These are phyloP conservation scores for Onychostruthus taczanowskii DNA, from an alignment of 2,113 vertebrate species.

Conservation along the genomic window DNA sequence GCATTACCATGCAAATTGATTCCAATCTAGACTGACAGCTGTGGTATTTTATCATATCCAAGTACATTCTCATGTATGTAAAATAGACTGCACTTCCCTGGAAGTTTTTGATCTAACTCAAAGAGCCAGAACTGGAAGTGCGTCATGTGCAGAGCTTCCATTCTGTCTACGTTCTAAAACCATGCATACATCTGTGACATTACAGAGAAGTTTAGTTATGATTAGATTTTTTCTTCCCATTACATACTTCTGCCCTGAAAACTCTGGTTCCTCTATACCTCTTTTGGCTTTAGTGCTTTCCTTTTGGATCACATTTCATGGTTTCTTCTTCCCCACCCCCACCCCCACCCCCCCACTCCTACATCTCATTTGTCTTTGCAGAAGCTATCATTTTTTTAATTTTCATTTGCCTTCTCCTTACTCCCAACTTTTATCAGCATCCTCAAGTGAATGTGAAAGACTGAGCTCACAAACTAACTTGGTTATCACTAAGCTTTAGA, in stretches of 20 bases:
- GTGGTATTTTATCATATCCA: conserved; percentile 1
- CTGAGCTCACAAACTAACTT: neutral
- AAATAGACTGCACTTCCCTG: neutral
- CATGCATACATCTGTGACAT: neutral
- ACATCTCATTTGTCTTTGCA: neutral
- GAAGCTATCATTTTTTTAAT: neutral
- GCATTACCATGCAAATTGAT: conserved; percentile 23
- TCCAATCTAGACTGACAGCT: neutral
- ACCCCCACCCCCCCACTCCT: rapidly evolving
- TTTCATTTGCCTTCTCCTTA: neutral
- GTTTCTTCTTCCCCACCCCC: neutral
- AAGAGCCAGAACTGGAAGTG: neutral
- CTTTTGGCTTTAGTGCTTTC: neutral
- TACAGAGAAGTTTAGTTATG: neutral
- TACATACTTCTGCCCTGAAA: neutral
- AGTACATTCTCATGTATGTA: neutral
- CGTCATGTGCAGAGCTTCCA: neutral
- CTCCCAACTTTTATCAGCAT: neutral
- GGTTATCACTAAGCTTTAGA: neutral
- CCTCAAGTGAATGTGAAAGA: neutral
- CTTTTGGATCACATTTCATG: neutral
- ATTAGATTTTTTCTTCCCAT: neutral
- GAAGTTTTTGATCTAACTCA: neutral
- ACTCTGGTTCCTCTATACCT: neutral
- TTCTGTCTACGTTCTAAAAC: neutral